Conservation (phyloP, 2,888 invertebrate species). For the Camponotus fellah region DNA sequence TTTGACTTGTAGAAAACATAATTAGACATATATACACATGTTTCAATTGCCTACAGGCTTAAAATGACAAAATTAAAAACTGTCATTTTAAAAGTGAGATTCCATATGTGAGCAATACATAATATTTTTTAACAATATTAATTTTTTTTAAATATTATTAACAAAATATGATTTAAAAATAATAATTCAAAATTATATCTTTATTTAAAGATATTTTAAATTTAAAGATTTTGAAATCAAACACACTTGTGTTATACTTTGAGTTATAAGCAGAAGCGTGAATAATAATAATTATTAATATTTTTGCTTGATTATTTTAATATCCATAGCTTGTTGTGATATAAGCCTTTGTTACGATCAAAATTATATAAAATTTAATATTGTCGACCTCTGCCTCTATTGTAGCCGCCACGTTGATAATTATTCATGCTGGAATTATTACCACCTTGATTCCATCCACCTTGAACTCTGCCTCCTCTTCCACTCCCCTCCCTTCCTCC, state of each 20-base stretch:
- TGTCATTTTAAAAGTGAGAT: not conserved
- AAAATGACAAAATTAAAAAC: constrained; percentile 3
- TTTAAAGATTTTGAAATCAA: constrained; percentile 31
- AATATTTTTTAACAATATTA: not conserved
- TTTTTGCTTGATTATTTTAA: constrained; percentile 9
- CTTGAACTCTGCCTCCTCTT: constrained; percentile 84
- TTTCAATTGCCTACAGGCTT: not conserved
- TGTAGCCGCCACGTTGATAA: constrained; percentile 73
- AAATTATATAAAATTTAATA: constrained; percentile 60
- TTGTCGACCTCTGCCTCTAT: constrained; percentile 69
- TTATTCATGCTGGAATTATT: constrained; percentile 64
- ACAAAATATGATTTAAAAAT: not conserved
- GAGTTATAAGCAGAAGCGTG: constrained; percentile 37
- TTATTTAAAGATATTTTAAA: constrained; percentile 8
- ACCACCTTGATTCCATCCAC: constrained; percentile 85
- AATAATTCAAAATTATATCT: constrained; percentile 6
- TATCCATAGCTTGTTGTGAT: constrained; percentile 5
- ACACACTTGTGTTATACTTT: constrained; percentile 5
- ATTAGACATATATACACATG: not conserved
- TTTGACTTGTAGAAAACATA: not conserved
- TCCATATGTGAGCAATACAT: not conserved
- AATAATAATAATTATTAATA: not conserved
- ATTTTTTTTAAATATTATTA: constrained; percentile 9
- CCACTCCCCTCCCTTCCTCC: constrained; percentile 70
- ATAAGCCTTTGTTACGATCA: not conserved